These are phyloP conservation scores for Apoderus coryli DNA, from an alignment of 2,888 invertebrate species.

Conservation along the genomic window DNA sequence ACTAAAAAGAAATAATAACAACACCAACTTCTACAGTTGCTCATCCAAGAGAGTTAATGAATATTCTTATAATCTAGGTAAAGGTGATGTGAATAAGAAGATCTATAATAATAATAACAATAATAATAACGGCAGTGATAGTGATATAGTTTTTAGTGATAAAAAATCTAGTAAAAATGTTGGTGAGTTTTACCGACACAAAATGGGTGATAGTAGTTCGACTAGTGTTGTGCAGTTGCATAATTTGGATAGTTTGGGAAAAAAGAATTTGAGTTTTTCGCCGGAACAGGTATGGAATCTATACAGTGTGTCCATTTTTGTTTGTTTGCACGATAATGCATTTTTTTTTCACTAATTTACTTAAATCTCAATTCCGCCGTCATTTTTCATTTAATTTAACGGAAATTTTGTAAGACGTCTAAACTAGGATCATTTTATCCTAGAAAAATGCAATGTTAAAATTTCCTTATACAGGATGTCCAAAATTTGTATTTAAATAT, in stretches of 20 bases:
- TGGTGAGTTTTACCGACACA: constrained; percentile 5
- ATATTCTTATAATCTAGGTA: too few relatives aligned
- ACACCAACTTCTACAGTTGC: background rate
- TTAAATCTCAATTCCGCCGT: too few relatives aligned
- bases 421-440: too few relatives aligned
- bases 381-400: too few relatives aligned
- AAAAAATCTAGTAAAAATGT: constrained; percentile 10
- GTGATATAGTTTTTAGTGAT: constrained; percentile 13
- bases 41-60: too few relatives aligned
- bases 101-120: constrained; percentile 12
- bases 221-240: constrained; percentile 26
- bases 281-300: constrained; percentile 45
- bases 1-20: constrained; percentile 17
- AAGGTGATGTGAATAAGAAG: constrained; percentile 5
- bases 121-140: constrained; percentile 18
- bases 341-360: too few relatives aligned
- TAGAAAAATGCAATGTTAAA: too few relatives aligned
- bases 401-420: too few relatives aligned
- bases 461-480: too few relatives aligned
- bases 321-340: too few relatives aligned
- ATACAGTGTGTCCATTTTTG: background rate
- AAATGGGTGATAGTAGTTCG: constrained; percentile 15
- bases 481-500: too few relatives aligned
- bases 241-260: constrained; percentile 28
- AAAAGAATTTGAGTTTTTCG: constrained; percentile 31